These are phyloP conservation scores for Pygocentrus nattereri DNA, from an alignment of 2,797 vertebrate species.

Conservation along the genomic window DNA sequence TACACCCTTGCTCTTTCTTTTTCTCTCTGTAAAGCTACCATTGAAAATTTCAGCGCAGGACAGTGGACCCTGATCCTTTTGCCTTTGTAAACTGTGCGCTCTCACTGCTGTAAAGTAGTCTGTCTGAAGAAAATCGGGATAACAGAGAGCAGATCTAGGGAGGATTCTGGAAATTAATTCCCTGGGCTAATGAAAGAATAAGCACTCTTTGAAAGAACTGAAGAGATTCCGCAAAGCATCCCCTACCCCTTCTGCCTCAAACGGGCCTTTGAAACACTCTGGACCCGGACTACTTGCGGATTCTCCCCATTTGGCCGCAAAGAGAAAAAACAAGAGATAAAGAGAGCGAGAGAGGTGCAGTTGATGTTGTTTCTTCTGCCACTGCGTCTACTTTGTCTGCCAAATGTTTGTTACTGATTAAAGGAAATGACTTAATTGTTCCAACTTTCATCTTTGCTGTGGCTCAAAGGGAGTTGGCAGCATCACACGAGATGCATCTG, in stretches of 20 bases:
- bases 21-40: neutral
- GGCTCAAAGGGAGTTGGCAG: conserved; percentile 28
- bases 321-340: neutral
- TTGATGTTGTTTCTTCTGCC: conserved; percentile 55
- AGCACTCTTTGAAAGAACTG: conserved; percentile 50
- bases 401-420: conserved; percentile 66
- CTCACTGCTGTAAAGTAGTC: conserved; percentile 27
- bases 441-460: conserved; percentile 62
- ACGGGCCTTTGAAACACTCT: conserved; percentile 55
- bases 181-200: conserved; percentile 54
- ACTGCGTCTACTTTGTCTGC: conserved; percentile 56
- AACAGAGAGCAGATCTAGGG: conserved; percentile 33
- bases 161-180: conserved; percentile 57
- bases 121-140: conserved; percentile 31
- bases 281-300: conserved; percentile 39
- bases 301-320: conserved; percentile 12
- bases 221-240: conserved; percentile 41
- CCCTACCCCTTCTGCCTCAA: conserved; percentile 11
- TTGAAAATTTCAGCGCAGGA: neutral
- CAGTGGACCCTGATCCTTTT: neutral
- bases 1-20: neutral
- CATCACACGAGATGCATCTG: conserved; percentile 3
- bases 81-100: conserved; percentile 46
- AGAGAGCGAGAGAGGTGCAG: neutral
- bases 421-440: conserved; percentile 72